Evolutionary conservation across 2,113 vertebrate species (phyloP).

Genomic region (Epinephelus moara): DNA sequence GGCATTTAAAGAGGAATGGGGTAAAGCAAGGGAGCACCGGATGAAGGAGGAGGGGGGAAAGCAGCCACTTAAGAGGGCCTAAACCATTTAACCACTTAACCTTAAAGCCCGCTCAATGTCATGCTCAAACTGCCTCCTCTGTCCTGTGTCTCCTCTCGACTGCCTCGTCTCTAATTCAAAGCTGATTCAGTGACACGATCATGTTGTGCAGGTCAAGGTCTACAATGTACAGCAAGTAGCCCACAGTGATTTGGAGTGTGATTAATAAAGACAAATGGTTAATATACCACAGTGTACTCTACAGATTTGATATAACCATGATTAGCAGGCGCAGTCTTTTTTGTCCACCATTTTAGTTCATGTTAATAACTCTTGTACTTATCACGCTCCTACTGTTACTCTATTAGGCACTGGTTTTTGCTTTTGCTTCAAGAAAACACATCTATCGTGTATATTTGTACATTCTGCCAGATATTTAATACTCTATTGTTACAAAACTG

Average conservation of each 20-base stretch:
- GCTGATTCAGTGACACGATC: background rate
- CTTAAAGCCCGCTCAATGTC: constrained; percentile 60
- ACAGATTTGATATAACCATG: no score
- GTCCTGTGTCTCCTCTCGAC: constrained; percentile 7
- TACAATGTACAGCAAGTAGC: background rate
- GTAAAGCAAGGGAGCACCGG: constrained; percentile 21
- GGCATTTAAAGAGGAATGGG: constrained; percentile 67
- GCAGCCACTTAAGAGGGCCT: constrained; percentile 66
- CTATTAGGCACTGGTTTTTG: no score
- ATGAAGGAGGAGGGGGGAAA: constrained; percentile 19
- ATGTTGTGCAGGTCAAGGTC: constrained; percentile 5
- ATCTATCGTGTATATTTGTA: no score
- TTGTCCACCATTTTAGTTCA: no score
- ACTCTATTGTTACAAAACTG: no score
- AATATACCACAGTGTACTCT: no score
- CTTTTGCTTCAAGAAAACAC: no score
- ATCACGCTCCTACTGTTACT: no score
- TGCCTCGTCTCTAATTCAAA: background rate
- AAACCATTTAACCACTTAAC: constrained; percentile 77
- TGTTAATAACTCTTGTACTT: no score
- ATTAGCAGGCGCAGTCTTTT: no score
- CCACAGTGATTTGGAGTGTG: background rate
- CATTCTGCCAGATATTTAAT: no score
- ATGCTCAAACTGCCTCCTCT: constrained; percentile 37
- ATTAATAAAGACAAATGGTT: no score